Base-by-base conservation (phyloP, 2,113 vertebrate genomes). In the Origma solitaria region DNA sequence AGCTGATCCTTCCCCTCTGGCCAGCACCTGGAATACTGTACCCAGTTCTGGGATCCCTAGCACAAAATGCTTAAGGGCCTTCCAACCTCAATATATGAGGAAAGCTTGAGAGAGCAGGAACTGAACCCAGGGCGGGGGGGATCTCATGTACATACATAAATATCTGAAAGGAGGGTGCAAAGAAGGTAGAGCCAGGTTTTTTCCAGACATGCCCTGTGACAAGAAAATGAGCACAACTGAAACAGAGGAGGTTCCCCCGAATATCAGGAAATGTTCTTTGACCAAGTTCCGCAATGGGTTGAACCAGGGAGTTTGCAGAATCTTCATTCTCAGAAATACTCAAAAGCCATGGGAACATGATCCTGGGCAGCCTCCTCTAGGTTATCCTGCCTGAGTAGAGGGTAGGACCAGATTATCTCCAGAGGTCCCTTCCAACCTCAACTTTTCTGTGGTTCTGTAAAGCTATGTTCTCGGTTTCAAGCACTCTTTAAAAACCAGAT, bases 61-160 rank as follows among this genome's bases (percentile, higher is more conserved):
- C 13, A 65, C 3, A n/a, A n/a, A n/a, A n/a, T n/a, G n/a, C n/a
- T n/a, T n/a, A n/a, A n/a, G n/a, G n/a, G n/a, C n/a, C n/a, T n/a
- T n/a, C n/a, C n/a, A n/a, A n/a, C n/a, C n/a, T n/a, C n/a, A n/a
- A n/a, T n/a, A 10, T 5, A 19, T 0, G 3, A 60, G 11, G 22
- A n/a, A 72, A 90, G 16, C 12, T 28, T 56, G 27, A 78, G 37
- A 51, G 10, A 69, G 11, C 6, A 64, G 22, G 20, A 44, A 42
- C 30, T 27, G 33, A 71, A 38, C 35, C 45, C 0, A 0, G 6
- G 3, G 4, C 5, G 19, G 44, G 44, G 9, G 3, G 16, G 2
- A 31, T 33, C 6, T 45, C 33, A 64, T n/a, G 9, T 54, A 21
- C 1, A 1, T 19, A 3, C 19, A 27, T 10, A 45, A 62, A 54